Evolutionary conservation across 2,888 invertebrate genomes (phyloP).

Genomic region (Lysandra coridon): DNA sequence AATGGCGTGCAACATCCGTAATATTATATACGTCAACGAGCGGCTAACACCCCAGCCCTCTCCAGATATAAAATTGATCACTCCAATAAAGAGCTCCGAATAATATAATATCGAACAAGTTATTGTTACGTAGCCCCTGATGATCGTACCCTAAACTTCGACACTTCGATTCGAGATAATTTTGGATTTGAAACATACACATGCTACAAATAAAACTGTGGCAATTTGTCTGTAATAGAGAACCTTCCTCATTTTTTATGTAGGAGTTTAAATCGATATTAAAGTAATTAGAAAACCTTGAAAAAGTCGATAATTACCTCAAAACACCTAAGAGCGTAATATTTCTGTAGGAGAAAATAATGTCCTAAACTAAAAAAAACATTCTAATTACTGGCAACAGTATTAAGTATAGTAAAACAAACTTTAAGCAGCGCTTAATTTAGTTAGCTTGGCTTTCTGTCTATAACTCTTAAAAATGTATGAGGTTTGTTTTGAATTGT

Average conservation of each 20-base stretch:
- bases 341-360: too few species aligned
- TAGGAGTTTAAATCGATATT: neutral
- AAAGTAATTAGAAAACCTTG: neutral
- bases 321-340: too few species aligned
- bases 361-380: too few species aligned
- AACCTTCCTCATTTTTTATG: neutral
- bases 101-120: conserved; percentile 43
- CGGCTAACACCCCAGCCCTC: neutral
- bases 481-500: neutral
- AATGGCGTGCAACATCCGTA: neutral
- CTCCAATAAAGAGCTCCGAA: neutral
- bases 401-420: too few species aligned
- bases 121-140: conserved; percentile 36
- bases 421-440: too few species aligned
- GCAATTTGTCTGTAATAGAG: neutral
- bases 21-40: neutral
- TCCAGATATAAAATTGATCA: conserved; percentile 2
- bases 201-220: neutral
- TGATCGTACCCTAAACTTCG: neutral
- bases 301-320: neutral
- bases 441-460: neutral
- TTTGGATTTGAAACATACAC: neutral
- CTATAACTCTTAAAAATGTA: neutral
- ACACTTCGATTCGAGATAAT: neutral
- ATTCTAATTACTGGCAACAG: too few species aligned